A percentile compares a stretch with the other conserved stretches of the same genome.
phyloP scores from a whole-genome alignment of 2,888 invertebrate species.

The Scaptomyza flava region DNA sequence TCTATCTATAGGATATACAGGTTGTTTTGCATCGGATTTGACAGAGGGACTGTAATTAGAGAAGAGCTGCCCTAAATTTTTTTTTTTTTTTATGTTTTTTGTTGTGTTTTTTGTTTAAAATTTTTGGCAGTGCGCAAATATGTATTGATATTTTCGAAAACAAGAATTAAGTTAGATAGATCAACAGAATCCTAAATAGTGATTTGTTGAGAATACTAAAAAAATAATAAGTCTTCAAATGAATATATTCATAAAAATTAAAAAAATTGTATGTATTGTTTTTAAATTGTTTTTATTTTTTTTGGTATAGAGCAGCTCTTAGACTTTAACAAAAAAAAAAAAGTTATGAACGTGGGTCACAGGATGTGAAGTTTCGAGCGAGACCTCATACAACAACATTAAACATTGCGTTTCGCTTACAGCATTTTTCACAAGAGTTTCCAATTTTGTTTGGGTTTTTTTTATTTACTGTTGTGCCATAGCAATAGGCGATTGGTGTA shows the following conservation, averaged over 20 bases:
- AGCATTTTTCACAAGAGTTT: slow-evolving; percentile 57
- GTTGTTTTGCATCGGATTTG: slow-evolving; percentile 33
- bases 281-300: slow-evolving; percentile 10
- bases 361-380: slow-evolving; percentile 19
- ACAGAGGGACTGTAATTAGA: slow-evolving; percentile 24
- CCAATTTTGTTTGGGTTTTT: slow-evolving; percentile 46
- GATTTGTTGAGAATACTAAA: neutral
- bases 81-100: slow-evolving; percentile 16
- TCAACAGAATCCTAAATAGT: neutral
- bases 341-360: slow-evolving; percentile 4
- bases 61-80: slow-evolving; percentile 39
- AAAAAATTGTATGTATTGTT: slow-evolving; percentile 8
- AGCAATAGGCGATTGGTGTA: slow-evolving; percentile 53
- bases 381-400: slow-evolving; percentile 68
- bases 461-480: slow-evolving; percentile 24
- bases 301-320: slow-evolving; percentile 59
- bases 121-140: slow-evolving; percentile 62
- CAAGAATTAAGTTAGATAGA: neutral
- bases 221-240: neutral
- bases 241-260: neutral
- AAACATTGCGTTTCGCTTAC: slow-evolving; percentile 38
- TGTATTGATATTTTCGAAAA: slow-evolving; percentile 56
- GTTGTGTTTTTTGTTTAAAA: slow-evolving; percentile 11
- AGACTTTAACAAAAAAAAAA: slow-evolving; percentile 36
- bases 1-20: slow-evolving; percentile 19